A percentile compares a stretch with the other conserved stretches of the same genome.
Evolutionary conservation across 2,113 vertebrate genomes (phyloP).

Genomic region (Deroptyus accipitrinus): DNA sequence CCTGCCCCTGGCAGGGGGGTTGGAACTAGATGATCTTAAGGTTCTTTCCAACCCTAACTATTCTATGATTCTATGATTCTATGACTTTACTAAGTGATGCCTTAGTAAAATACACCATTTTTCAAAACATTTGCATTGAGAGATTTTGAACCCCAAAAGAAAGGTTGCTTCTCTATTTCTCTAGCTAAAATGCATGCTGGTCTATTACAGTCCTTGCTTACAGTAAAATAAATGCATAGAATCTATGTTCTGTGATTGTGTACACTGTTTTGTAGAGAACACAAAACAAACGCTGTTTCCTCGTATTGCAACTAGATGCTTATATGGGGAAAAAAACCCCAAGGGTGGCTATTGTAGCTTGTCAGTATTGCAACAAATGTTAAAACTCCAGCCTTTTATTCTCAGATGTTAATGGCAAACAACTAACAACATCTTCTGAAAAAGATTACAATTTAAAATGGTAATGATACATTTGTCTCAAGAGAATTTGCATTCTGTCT

Average conservation of each 20-base stretch:
- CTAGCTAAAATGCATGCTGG: background rate
- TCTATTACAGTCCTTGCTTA: background rate
- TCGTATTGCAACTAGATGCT: background rate
- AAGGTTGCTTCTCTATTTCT: background rate
- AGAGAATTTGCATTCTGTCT: slow-evolving; percentile 37
- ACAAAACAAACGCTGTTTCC: background rate
- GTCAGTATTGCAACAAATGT: background rate
- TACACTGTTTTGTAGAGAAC: background rate
- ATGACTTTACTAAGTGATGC: background rate
- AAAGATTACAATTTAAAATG: slow-evolving; percentile 60
- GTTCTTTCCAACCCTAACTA: no score
- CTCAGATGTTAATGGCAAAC: slow-evolving; percentile 37
- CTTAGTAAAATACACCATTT: background rate
- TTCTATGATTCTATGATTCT: no score
- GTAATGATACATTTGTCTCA: slow-evolving; percentile 55
- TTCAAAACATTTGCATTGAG: background rate
- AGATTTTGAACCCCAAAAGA: background rate
- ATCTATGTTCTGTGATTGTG: background rate
- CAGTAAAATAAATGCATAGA: slow-evolving; percentile 3
- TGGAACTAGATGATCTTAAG: no score
- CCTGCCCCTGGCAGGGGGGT: no score
- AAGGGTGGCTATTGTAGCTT: background rate
- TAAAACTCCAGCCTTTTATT: slow-evolving; percentile 36
- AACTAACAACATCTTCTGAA: background rate
- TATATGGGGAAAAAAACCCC: background rate